phyloP scores from a whole-genome alignment of 2,797 vertebrate species.

The Enteromius afrohamiltoni region DNA sequence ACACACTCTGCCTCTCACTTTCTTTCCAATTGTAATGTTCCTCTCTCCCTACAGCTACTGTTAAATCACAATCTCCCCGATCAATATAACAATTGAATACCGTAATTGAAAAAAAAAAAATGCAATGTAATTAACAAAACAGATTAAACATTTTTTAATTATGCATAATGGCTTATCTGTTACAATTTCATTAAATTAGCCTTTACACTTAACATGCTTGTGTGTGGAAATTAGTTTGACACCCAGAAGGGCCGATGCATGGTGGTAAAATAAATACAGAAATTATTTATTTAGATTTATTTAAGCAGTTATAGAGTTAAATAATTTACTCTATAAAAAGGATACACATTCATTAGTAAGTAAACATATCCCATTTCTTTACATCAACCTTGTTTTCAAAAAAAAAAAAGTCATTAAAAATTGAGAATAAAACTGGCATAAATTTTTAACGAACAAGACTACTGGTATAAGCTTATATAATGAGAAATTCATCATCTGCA shows the following conservation, averaged over 20 bases:
- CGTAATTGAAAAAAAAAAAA: background rate
- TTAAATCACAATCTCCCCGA: background rate
- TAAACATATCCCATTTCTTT: background rate
- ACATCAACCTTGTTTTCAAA: background rate
- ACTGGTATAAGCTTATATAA: background rate
- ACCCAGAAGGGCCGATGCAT: background rate
- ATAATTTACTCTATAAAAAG: background rate
- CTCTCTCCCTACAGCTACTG: background rate
- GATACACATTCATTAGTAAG: background rate
- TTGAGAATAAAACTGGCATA: background rate
- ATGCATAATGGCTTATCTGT: background rate
- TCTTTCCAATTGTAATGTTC: background rate
- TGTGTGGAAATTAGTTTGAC: background rate
- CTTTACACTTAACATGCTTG: background rate
- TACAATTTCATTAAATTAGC: background rate
- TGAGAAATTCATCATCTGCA: background rate
- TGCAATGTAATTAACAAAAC: background rate
- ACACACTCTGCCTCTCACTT: background rate
- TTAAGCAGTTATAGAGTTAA: conserved; percentile 5
- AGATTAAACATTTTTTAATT: background rate
- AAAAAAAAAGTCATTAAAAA: background rate
- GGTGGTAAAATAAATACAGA: background rate
- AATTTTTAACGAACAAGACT: background rate
- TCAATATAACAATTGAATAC: background rate
- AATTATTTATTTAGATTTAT: background rate